phyloP scores from a whole-genome alignment of 2,888 invertebrate genomes.

The Boloria euphrosyne region DNA sequence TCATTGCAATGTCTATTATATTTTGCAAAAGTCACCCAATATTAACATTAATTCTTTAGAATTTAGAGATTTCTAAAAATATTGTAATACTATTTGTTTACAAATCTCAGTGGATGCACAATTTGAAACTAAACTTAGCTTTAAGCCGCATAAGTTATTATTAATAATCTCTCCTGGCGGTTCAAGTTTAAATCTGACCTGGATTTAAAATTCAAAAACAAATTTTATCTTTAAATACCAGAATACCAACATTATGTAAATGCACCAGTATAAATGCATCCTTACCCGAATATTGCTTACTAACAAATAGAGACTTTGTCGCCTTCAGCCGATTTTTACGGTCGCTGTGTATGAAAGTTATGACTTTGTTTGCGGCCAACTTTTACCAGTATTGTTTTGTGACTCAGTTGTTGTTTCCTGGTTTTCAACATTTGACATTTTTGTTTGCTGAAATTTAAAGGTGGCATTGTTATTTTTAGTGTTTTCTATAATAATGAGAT shows the following conservation, averaged over 20 bases:
- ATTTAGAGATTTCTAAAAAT: too few relatives aligned
- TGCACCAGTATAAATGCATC: not conserved
- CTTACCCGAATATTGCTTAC: slow-evolving; percentile 42
- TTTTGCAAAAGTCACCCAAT: too few relatives aligned
- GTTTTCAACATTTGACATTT: slow-evolving; percentile 28
- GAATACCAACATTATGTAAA: not conserved
- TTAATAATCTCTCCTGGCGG: too few relatives aligned
- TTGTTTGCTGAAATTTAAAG: slow-evolving; percentile 15
- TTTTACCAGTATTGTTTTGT: slow-evolving; percentile 54
- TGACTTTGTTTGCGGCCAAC: slow-evolving; percentile 51
- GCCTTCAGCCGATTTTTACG: slow-evolving; percentile 60
- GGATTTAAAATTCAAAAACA: too few relatives aligned
- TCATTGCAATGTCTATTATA: too few relatives aligned
- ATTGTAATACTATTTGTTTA: too few relatives aligned
- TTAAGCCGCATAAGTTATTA: too few relatives aligned
- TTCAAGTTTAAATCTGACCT: too few relatives aligned
- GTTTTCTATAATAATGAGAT: not conserved
- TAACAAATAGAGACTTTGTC: slow-evolving; percentile 59
- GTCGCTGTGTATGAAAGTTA: slow-evolving; percentile 57
- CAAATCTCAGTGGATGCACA: too few relatives aligned
- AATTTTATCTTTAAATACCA: not conserved
- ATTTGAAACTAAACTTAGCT: too few relatives aligned
- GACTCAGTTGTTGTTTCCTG: slow-evolving; percentile 45
- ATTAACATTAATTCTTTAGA: too few relatives aligned
- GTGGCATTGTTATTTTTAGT: slow-evolving; percentile 13